Evolutionary conservation across 2,888 invertebrate species (phyloP).

Genomic region (Galerucella nymphaeae): DNA sequence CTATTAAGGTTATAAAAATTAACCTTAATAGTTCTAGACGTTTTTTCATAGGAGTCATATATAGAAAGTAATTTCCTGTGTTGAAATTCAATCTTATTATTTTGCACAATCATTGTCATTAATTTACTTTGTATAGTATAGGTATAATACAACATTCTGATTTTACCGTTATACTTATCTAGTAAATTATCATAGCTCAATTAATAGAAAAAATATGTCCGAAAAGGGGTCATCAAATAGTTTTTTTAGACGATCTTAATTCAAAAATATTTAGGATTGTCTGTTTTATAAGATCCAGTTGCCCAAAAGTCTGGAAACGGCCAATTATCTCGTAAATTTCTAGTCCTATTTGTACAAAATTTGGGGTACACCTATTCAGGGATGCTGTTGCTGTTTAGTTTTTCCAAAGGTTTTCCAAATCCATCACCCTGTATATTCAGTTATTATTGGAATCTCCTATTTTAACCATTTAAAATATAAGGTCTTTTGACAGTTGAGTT

Average conservation of each 20-base stretch:
- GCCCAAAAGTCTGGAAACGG: too few relatives aligned
- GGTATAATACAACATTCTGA: background rate
- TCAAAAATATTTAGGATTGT: too few relatives aligned
- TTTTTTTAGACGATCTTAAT: background rate
- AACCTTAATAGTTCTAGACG: background rate
- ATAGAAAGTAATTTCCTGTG: slow-evolving; percentile 4
- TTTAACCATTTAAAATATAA: too few relatives aligned
- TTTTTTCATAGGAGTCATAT: background rate
- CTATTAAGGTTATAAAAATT: background rate
- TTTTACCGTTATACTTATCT: background rate
- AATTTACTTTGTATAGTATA: background rate
- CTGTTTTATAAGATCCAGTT: too few relatives aligned
- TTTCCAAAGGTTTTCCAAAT: too few relatives aligned
- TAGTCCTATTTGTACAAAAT: too few relatives aligned
- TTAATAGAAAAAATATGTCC: background rate
- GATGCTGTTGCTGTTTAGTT: too few relatives aligned
- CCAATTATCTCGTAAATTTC: too few relatives aligned
- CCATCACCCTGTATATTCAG: too few relatives aligned
- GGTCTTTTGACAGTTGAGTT: too few relatives aligned
- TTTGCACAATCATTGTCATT: background rate
- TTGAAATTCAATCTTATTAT: background rate
- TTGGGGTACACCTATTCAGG: too few relatives aligned
- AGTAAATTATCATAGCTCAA: background rate
- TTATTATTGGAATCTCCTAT: too few relatives aligned
- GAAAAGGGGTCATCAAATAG: background rate